Base-by-base conservation (phyloP, 2,888 invertebrate genomes). In the Microctonus brassicae region DNA sequence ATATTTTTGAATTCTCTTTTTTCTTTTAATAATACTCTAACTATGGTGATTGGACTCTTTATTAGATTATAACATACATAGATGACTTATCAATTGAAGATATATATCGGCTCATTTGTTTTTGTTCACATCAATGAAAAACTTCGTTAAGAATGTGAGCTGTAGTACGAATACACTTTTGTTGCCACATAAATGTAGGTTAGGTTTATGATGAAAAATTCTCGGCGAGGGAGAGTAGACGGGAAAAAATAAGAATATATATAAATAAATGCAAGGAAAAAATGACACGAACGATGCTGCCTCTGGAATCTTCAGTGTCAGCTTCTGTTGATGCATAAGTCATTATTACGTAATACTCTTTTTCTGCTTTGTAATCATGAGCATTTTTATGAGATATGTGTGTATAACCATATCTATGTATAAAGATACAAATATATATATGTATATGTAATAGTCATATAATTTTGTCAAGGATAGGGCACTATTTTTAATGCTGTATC, bases 351-450 rank as follows among this genome's bases (percentile, higher is more conserved):
- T 75, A 78, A 78, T 74, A 52, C 4, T 29, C 62, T 42, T 60
- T 73, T 76, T 73, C 62, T 70, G 76, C 77, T 62, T 73, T 73
- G 75, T 76, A 78, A 75, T 75, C 71, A 55, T 70, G 69, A 68
- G 60, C 42, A 69, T 60, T 73, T 73, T 74, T 73, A 72, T 67
- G 64, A 63, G 64, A 70, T 69, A 69, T 70, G 42, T 64, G 17
- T 47, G 17, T 47, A 47, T 47, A 47, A 47, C 20, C 17, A 47
- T 47, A 47, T 47, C 42, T 17, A 17, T 17, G n/a, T 47, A n/a
- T 13, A 42, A 4, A 42, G 13, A 42, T 42, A 42, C n/a, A 42
- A 4, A 42, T 42, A 42, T 42, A 42, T n/a, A 42, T 42, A n/a
- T 42, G 5, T 4, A 47, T 17, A 47, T 47, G 2, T 17, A 5